A percentile compares a stretch with the other conserved stretches of the same genome.
Conservation (phyloP, 2,113 vertebrate genomes). For the Crotalus horridus region DNA sequence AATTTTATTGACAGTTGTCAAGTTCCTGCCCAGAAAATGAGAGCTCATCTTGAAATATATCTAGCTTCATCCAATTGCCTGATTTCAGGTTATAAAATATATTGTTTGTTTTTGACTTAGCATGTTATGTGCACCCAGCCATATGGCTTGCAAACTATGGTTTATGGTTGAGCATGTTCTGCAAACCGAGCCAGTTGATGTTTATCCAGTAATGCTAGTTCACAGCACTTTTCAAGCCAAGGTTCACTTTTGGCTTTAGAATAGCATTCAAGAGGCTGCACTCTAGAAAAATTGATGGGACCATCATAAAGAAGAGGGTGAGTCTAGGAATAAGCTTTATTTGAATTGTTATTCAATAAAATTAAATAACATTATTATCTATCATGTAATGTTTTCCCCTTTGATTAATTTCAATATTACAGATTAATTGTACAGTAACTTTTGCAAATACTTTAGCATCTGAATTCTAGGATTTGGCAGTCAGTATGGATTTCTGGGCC, state of each 20-base stretch:
- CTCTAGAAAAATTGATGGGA: background rate
- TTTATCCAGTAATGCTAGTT: background rate
- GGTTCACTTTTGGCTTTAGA: background rate
- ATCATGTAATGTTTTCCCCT: background rate
- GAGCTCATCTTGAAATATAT: background rate
- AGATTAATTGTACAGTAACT: background rate
- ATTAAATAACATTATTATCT: background rate
- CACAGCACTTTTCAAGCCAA: background rate
- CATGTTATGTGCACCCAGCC: background rate
- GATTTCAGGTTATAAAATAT: background rate
- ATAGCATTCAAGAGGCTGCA: background rate
- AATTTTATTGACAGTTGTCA: background rate
- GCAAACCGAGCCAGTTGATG: background rate
- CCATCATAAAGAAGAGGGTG: background rate
- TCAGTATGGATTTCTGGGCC: background rate
- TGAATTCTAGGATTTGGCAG: background rate
- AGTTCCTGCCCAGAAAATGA: background rate
- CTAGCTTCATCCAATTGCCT: background rate
- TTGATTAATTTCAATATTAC: background rate
- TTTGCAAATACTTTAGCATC: background rate
- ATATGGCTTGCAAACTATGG: background rate
- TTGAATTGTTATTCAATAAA: background rate
- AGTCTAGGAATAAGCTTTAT: background rate
- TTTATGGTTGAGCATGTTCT: background rate
- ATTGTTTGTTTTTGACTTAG: background rate